A percentile compares a stretch with the other conserved stretches of the same genome.
Conservation (phyloP, 2,888 invertebrate species). For the Pristionchus fissidentatus region DNA sequence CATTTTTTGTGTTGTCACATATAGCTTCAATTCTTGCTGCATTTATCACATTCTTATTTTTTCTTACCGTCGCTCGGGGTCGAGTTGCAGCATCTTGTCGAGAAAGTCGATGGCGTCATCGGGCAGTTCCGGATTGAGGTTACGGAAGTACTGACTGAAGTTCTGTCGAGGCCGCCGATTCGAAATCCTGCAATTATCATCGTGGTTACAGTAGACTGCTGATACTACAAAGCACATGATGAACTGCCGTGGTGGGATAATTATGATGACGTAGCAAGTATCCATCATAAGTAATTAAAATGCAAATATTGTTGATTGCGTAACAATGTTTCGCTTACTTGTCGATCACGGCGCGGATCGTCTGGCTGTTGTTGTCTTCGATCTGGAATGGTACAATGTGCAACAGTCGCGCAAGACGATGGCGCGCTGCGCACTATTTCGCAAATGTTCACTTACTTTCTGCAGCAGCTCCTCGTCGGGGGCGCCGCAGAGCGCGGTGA, state of each 20-base stretch:
- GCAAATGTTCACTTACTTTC: constrained; percentile 53
- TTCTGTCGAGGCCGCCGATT: not conserved
- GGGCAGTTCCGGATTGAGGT: not conserved
- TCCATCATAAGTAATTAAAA: too few species aligned
- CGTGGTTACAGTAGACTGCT: too few species aligned
- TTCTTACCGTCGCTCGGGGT: constrained; percentile 66
- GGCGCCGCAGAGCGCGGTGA: constrained; percentile 69
- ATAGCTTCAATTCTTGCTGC: not conserved
- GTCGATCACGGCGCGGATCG: constrained; percentile 45
- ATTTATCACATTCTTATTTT: not conserved
- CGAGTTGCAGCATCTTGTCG: constrained; percentile 70
- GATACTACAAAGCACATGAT: too few species aligned
- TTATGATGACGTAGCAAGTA: too few species aligned
- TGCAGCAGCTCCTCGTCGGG: constrained; percentile 66
- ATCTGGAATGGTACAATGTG: constrained; percentile 52
- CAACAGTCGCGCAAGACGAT: not conserved
- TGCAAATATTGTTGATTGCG: too few species aligned
- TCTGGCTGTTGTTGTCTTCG: constrained; percentile 60
- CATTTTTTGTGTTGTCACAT: not conserved
- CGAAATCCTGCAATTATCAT: constrained; percentile 10
- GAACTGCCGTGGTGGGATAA: too few species aligned
- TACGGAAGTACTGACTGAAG: constrained; percentile 46
- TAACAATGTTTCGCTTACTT: too few species aligned
- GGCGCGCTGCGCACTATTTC: not conserved
- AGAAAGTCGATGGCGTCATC: constrained; percentile 67